phyloP scores from a whole-genome alignment of 1,140 invertebrate genomes.

The Microvelia longipes region DNA sequence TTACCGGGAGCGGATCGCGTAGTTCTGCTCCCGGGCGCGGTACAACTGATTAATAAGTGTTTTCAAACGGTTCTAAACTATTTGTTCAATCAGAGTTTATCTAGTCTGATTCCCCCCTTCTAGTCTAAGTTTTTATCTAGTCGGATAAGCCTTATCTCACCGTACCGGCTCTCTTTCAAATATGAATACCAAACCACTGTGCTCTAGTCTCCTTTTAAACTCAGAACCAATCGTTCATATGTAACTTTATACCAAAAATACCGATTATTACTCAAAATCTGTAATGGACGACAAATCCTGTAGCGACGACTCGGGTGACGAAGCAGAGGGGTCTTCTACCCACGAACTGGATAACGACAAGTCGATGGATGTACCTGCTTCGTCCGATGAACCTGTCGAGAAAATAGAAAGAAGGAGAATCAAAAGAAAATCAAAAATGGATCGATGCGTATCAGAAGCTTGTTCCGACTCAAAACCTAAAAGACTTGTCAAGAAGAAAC shows the following conservation, averaged over 20 bases:
- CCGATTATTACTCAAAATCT: no score
- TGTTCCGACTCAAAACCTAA: constrained; percentile 1
- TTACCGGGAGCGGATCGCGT: constrained; percentile 16
- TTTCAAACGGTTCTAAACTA: not conserved
- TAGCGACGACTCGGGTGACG: not conserved
- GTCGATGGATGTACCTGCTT: not conserved
- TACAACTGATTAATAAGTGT: no score
- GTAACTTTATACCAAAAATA: no score
- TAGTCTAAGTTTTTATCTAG: not conserved
- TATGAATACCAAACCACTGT: no score
- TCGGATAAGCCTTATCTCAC: not conserved
- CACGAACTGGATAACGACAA: not conserved
- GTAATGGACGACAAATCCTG: not conserved
- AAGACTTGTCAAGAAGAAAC: constrained; percentile 1
- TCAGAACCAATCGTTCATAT: no score
- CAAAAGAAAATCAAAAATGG: constrained; percentile 1
- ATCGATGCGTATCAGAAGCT: not conserved
- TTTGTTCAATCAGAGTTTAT: no score
- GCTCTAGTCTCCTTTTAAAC: no score
- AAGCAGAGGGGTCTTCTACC: not conserved
- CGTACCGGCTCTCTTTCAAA: not conserved
- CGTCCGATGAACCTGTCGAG: not conserved
- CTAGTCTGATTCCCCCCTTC: no score
- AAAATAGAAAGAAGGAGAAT: constrained; percentile 8
- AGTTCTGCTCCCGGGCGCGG: constrained; percentile 8